Evolutionary conservation across 1,140 invertebrate genomes (phyloP), one percentile per base, ranked within the genome.

Genomic region (Drosophila serrata): DNA sequence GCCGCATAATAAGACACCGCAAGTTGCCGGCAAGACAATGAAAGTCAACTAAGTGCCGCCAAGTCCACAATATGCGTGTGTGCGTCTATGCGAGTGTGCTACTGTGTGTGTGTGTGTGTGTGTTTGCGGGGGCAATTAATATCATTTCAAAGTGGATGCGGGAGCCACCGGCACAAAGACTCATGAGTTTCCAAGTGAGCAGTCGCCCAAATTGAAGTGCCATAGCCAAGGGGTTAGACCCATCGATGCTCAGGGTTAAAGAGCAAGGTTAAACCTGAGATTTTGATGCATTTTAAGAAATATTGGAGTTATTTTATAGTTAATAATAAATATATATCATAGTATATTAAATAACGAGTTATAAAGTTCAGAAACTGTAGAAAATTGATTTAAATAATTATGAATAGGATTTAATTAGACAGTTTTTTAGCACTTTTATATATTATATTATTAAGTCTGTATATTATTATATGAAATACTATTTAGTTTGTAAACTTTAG

Each of bases 21-120:
- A 35, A 72, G 63, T 49, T 62, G 80, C 24, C 49, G 53, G 65
- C 69, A 82, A 86, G 75, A 86, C 82, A 86, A 86, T 87, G 82
- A 86, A 86, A 87, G 79, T 75, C 82, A 81, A 62, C 64, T 72
- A 63, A 59, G 73, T 67, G 68, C 53, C 35, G 12, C 1, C 39
- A 49, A 29, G 33, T 33, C 43, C 43, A 35, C 13, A 29, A 8
- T 27, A 17, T 48, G 8, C 24, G 24, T 48, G 45, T 48, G 45
- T 3, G 40, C 12, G 40, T 45, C 39, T 45, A 40, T 63, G 53
- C 42, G 57, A 70, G 62, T 42, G 56, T 48, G 24, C 24, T 24
- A 3, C 24, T 24, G 40, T 45, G 43, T 45, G 46, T 46, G 35
- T 37, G 22, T 59, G 17, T 17, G 35, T 31, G 39, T 53, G 62